A percentile compares a stretch with the other conserved stretches of the same genome.
phyloP scores from a whole-genome alignment of 2,888 invertebrate species.

The Clostera curtula region DNA sequence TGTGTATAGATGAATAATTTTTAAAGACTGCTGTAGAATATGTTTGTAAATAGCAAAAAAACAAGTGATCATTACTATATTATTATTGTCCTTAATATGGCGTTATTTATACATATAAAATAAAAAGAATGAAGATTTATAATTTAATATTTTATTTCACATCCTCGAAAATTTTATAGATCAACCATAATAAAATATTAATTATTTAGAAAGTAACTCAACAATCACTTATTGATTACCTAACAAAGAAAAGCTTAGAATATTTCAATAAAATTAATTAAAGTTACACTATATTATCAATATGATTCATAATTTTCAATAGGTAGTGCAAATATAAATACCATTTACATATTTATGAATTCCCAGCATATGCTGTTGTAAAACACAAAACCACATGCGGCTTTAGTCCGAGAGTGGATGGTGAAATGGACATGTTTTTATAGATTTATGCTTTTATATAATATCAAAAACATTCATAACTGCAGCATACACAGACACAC shows the following conservation, averaged over 20 bases:
- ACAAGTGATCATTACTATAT: slow-evolving; percentile 73
- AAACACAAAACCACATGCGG: slow-evolving; percentile 9
- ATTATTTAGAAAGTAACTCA: no score
- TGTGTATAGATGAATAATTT: slow-evolving; percentile 71
- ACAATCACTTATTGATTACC: no score
- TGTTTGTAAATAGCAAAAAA: slow-evolving; percentile 72
- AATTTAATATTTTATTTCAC: slow-evolving; percentile 45
- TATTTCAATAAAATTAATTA: no score
- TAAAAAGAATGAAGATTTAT: slow-evolving; percentile 67
- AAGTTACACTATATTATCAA: slow-evolving; percentile 14
- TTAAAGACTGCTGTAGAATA: slow-evolving; percentile 77
- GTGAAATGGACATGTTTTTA: no score
- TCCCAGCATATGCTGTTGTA: slow-evolving; percentile 13
- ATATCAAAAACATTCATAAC: no score
- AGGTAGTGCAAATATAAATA: slow-evolving; percentile 15
- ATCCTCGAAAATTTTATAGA: slow-evolving; percentile 5
- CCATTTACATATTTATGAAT: slow-evolving; percentile 39
- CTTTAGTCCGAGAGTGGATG: slow-evolving; percentile 2
- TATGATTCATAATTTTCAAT: background rate
- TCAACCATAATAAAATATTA: no score
- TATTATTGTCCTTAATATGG: slow-evolving; percentile 69
- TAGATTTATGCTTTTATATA: no score
- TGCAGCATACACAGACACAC: no score
- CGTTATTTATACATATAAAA: slow-evolving; percentile 72
- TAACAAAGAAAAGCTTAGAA: no score